A percentile compares a stretch with the other conserved stretches of the same genome.
Evolutionary conservation across 2,888 invertebrate species (phyloP).

Genomic region (Ommatoiulus sabulosus): DNA sequence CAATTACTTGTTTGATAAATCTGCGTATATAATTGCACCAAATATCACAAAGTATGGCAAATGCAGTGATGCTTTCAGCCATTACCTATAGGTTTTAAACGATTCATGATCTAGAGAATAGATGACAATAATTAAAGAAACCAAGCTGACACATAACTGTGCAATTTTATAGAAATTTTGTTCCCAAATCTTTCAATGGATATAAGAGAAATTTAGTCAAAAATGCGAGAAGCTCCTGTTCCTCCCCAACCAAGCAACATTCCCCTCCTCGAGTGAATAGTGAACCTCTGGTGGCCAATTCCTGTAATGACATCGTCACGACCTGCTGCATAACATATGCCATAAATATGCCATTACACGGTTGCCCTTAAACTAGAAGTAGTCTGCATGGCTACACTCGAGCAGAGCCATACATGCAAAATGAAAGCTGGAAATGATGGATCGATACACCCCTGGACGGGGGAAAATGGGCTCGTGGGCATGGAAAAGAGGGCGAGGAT

Average conservation of each 20-base stretch:
- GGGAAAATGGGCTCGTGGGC: neutral
- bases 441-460: slow-evolving; percentile 2
- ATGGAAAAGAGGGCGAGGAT: neutral
- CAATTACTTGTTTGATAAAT: too few species aligned
- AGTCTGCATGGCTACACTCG: slow-evolving; percentile 44
- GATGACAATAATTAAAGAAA: too few species aligned
- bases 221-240: neutral
- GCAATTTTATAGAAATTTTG: too few species aligned
- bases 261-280: neutral
- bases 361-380: slow-evolving; percentile 46
- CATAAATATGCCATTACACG: slow-evolving; percentile 48
- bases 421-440: slow-evolving; percentile 22
- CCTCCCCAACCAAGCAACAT: neutral
- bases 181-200: too few species aligned
- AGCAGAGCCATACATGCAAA: slow-evolving; percentile 37
- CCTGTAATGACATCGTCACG: slow-evolving; percentile 39
- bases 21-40: too few species aligned
- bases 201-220: neutral
- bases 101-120: too few species aligned
- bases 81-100: too few species aligned
- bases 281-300: slow-evolving; percentile 38
- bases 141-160: too few species aligned
- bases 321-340: slow-evolving; percentile 41
- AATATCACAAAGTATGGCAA: too few species aligned
- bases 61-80: too few species aligned